These are phyloP conservation scores for Glareola pratincola DNA, from an alignment of 2,113 vertebrate genomes.

Conservation along the genomic window DNA sequence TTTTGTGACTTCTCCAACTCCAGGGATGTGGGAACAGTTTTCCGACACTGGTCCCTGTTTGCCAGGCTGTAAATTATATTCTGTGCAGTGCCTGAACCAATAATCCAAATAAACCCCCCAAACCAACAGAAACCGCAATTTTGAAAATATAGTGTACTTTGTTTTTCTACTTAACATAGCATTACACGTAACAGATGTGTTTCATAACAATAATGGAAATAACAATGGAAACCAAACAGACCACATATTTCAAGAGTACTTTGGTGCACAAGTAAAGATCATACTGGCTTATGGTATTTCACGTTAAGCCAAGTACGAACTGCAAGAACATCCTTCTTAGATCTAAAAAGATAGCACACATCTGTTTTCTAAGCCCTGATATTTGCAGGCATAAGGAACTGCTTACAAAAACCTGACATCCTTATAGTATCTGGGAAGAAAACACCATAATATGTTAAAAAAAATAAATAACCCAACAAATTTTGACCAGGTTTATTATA, in stretches of 20 bases:
- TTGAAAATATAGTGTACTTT: background rate
- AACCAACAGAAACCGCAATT: background rate
- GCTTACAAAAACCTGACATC: background rate
- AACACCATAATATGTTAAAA: background rate
- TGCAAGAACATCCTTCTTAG: background rate
- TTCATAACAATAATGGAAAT: background rate
- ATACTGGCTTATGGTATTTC: background rate
- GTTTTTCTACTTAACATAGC: background rate
- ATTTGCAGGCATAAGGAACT: background rate
- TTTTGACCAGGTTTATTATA: background rate
- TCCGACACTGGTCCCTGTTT: background rate
- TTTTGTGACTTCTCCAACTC: background rate
- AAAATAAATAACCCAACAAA: background rate
- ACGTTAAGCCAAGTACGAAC: background rate
- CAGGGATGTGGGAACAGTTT: background rate
- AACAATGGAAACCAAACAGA: background rate
- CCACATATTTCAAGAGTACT: background rate
- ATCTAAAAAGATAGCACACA: background rate
- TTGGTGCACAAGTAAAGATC: background rate
- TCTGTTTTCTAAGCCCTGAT: constrained; percentile 11
- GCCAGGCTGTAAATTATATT: background rate
- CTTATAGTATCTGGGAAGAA: background rate
- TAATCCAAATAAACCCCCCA: background rate
- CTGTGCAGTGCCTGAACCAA: background rate
- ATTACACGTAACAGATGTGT: background rate